Percentiles rank a stretch among this genome's conserved stretches.
Evolutionary conservation across 2,888 invertebrate species (phyloP).

Genomic region (Drosophila formosana): DNA sequence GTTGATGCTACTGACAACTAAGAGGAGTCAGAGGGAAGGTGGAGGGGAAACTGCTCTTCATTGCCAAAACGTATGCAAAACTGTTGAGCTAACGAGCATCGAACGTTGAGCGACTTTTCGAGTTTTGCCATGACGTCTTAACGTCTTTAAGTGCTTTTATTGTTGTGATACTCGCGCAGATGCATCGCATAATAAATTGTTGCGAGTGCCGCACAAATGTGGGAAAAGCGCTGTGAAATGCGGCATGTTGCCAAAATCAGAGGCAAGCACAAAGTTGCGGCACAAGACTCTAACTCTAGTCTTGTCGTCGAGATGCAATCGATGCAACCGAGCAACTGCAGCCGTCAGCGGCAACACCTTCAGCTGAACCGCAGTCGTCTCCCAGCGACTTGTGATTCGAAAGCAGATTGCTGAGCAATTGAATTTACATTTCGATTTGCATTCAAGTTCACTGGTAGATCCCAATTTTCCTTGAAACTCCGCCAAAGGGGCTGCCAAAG

Average conservation of each 20-base stretch:
- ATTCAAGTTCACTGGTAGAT: constrained; percentile 50
- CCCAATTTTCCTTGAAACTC: constrained; percentile 34
- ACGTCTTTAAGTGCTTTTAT: constrained; percentile 45
- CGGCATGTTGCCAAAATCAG: constrained; percentile 17
- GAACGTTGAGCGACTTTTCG: constrained; percentile 43
- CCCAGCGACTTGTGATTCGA: constrained; percentile 17
- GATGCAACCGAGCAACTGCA: constrained; percentile 16
- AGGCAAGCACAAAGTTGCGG: constrained; percentile 20
- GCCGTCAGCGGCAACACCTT: constrained; percentile 40
- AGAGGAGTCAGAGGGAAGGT: background rate
- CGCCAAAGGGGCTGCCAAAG: background rate
- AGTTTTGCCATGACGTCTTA: constrained; percentile 16
- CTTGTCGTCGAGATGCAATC: constrained; percentile 13
- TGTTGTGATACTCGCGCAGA: constrained; percentile 25
- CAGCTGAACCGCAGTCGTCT: constrained; percentile 24
- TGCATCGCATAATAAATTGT: constrained; percentile 40
- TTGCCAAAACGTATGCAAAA: constrained; percentile 58
- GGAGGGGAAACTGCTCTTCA: background rate
- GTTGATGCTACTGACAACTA: constrained; percentile 4
- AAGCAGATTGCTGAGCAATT: constrained; percentile 23
- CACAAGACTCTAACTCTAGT: background rate
- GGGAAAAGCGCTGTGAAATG: constrained; percentile 33
- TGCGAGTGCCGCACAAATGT: constrained; percentile 32
- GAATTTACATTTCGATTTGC: constrained; percentile 60
- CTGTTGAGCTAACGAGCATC: constrained; percentile 57